A percentile compares a stretch with the other conserved stretches of the same genome.
Conservation (phyloP, 1,140 invertebrate genomes). For the Drosophila sproati region DNA sequence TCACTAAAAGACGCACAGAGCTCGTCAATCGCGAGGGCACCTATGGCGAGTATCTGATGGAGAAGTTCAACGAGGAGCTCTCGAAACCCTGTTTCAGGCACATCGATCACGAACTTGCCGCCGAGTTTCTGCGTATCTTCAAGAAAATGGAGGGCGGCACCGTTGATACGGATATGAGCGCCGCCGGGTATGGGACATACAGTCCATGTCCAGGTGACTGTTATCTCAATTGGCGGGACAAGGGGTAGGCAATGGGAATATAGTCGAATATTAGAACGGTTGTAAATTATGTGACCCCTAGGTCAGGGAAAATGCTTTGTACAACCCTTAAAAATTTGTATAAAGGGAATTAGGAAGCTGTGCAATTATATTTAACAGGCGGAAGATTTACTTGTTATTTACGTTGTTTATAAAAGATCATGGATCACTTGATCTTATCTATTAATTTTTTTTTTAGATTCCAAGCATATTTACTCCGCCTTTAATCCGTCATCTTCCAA, state of each 20-base stretch:
- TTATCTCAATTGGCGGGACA: conserved; percentile 86
- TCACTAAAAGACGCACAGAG: conserved; percentile 14
- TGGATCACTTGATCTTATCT: too few relatives aligned
- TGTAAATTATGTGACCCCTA: neutral
- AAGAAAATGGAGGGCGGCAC: conserved; percentile 85
- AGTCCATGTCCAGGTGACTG: conserved; percentile 86
- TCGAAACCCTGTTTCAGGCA: neutral
- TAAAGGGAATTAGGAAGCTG: too few relatives aligned
- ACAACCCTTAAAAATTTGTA: too few relatives aligned
- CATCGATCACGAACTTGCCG: conserved; percentile 57
- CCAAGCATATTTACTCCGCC: too few relatives aligned
- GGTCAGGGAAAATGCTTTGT: too few relatives aligned
- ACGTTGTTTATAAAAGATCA: too few relatives aligned
- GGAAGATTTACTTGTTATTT: too few relatives aligned
- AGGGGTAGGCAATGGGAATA: conserved; percentile 85
- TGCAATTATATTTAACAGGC: too few relatives aligned
- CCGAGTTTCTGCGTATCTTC: conserved; percentile 85
- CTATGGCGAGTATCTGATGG: conserved; percentile 80
- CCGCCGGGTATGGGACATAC: conserved; percentile 85
- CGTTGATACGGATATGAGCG: conserved; percentile 86
- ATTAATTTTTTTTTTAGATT: too few relatives aligned
- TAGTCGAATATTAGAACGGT: neutral
- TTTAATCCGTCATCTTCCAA: too few relatives aligned
- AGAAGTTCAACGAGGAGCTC: conserved; percentile 35
- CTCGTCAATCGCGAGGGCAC: conserved; percentile 55